A percentile compares a stretch with the other conserved stretches of the same genome.
Evolutionary conservation across 2,797 vertebrate species (phyloP).

Genomic region (Centropyge bicolor): DNA sequence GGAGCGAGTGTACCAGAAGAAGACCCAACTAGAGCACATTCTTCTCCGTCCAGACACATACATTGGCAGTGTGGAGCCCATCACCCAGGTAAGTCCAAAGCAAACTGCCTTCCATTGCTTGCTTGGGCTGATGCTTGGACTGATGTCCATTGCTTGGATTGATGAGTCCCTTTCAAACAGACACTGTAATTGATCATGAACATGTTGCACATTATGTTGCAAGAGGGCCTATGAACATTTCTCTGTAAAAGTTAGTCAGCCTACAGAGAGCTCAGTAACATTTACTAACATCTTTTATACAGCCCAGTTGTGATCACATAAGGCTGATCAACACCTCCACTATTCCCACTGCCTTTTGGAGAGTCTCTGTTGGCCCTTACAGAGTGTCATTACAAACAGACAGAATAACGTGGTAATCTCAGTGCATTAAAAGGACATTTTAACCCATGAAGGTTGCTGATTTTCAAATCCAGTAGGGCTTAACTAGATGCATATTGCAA

Average conservation of each 20-base stretch:
- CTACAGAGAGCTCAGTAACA: background rate
- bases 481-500: too few species aligned
- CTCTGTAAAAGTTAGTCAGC: background rate
- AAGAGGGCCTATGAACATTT: background rate
- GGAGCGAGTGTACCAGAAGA: slow-evolving; percentile 99
- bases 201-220: background rate
- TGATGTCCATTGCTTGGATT: background rate
- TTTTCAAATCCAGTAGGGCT: background rate
- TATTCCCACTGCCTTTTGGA: background rate
- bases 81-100: slow-evolving; percentile 90
- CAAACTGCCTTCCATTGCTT: background rate
- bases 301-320: background rate
- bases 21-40: slow-evolving; percentile 98
- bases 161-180: background rate
- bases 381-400: background rate
- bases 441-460: background rate
- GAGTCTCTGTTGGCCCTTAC: background rate
- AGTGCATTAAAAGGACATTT: background rate
- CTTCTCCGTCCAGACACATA: slow-evolving; percentile 98
- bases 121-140: too few species aligned
- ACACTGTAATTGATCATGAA: background rate
- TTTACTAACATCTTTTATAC: background rate
- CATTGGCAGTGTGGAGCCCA: slow-evolving; percentile 94
- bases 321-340: background rate
- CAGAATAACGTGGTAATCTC: background rate